Conservation (phyloP, 2,797 vertebrate species). For the Anguilla anguilla region DNA sequence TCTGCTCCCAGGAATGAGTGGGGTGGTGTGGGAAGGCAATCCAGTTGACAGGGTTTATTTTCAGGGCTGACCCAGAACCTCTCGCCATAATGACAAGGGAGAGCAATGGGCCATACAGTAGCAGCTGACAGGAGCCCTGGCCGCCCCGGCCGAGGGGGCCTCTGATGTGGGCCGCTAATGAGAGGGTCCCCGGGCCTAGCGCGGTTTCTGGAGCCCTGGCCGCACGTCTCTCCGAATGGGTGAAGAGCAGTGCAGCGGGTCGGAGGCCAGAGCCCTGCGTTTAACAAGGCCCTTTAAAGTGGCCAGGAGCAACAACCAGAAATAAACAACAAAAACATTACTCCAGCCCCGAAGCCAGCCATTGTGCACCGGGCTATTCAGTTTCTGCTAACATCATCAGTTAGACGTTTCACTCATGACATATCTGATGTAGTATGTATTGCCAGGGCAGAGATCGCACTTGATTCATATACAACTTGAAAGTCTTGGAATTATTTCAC, state of each 20-base stretch:
- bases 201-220: conserved; percentile 26
- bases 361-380: background rate
- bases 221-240: conserved; percentile 39
- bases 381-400: background rate
- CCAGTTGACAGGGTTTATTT: conserved; percentile 35
- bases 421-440: background rate
- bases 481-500: background rate
- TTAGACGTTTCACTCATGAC: background rate
- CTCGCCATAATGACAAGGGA: conserved; percentile 53
- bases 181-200: conserved; percentile 38
- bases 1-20: conserved; percentile 12
- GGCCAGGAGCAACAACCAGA: conserved; percentile 20
- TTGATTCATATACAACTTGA: background rate
- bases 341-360: background rate
- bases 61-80: conserved; percentile 29
- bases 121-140: conserved; percentile 37
- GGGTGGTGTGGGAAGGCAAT: conserved; percentile 18
- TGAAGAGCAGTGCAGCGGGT: conserved; percentile 39
- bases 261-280: conserved; percentile 40
- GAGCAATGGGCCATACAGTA: conserved; percentile 39
- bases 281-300: conserved; percentile 42
- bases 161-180: conserved; percentile 47
- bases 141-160: conserved; percentile 16
- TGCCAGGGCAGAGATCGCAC: background rate
- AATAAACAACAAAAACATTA: conserved; percentile 28